phyloP scores from a whole-genome alignment of 2,113 vertebrate species.

The Zosterops lateralis region DNA sequence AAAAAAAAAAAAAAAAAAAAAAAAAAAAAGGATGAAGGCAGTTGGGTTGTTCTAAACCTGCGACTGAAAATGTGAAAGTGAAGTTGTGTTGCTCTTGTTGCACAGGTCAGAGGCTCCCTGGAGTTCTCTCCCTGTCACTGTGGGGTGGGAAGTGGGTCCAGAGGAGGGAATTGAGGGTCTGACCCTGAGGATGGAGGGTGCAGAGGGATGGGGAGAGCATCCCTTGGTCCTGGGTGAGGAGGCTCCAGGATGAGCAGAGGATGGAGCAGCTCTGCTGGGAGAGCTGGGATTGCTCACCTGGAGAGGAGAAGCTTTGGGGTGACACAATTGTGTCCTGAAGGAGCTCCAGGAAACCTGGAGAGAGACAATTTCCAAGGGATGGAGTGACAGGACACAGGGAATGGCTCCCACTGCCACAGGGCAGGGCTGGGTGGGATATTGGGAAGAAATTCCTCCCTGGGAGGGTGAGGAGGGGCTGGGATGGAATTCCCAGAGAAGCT shows the following conservation, averaged over 20 bases:
- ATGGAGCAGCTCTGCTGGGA: not conserved
- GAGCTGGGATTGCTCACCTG: not conserved
- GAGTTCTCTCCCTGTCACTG: not conserved
- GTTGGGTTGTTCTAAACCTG: not conserved
- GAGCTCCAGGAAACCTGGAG: accelerated
- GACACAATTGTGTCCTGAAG: accelerated
- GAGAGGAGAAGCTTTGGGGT: not conserved
- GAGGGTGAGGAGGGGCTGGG: not conserved
- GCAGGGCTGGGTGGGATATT: no score
- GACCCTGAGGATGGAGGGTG: not conserved
- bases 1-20: no score
- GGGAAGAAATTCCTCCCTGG: not conserved
- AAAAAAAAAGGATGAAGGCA: not conserved
- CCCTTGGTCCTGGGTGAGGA: not conserved
- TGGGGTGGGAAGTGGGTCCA: not conserved
- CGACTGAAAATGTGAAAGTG: not conserved
- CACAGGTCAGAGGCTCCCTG: not conserved
- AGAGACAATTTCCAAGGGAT: not conserved
- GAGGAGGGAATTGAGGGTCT: not conserved
- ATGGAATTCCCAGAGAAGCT: not conserved
- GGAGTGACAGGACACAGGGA: not conserved
- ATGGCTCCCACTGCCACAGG: no score
- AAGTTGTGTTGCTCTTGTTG: no score
- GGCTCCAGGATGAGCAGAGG: not conserved
- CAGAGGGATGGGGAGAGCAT: not conserved